A percentile compares a stretch with the other conserved stretches of the same genome.
Evolutionary conservation across 1,140 invertebrate genomes (phyloP).

Genomic region (Cecropterus lyciades): DNA sequence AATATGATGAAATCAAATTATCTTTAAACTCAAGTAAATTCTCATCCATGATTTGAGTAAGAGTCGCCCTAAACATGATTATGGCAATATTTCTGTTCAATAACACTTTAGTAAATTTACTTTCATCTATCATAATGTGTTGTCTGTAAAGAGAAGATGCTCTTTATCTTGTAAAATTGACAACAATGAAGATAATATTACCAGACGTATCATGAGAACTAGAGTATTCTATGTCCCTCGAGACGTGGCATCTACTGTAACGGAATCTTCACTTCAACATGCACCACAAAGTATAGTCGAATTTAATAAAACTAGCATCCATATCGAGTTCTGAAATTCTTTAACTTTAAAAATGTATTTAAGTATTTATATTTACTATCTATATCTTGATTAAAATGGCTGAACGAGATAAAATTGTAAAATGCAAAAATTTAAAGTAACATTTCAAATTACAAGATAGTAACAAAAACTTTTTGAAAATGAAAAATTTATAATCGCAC

Average conservation of each 20-base stretch:
- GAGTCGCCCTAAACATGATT: too few relatives aligned
- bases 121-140: background rate
- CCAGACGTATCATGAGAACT: too few relatives aligned
- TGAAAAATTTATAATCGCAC: background rate
- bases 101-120: background rate
- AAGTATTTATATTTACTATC: slow-evolving; percentile 17
- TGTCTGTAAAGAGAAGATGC: background rate
- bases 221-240: slow-evolving; percentile 4
- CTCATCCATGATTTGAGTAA: too few relatives aligned
- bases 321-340: background rate
- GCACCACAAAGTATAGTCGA: slow-evolving; percentile 10
- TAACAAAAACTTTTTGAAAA: slow-evolving; percentile 6
- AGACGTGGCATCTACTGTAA: slow-evolving; percentile 18
- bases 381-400: slow-evolving; percentile 10
- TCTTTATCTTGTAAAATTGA: background rate
- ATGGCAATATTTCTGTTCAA: too few relatives aligned
- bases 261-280: background rate
- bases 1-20: too few relatives aligned
- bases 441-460: background rate
- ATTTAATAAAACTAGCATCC: slow-evolving; percentile 2
- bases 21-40: too few relatives aligned
- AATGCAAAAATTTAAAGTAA: slow-evolving; percentile 9
- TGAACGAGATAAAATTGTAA: slow-evolving; percentile 33
- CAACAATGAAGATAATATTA: background rate
- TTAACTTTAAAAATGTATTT: slow-evolving; percentile 30